A percentile compares a stretch with the other conserved stretches of the same genome.
Evolutionary conservation across 1,140 invertebrate species (phyloP).

Genomic region (Zophobas morio): DNA sequence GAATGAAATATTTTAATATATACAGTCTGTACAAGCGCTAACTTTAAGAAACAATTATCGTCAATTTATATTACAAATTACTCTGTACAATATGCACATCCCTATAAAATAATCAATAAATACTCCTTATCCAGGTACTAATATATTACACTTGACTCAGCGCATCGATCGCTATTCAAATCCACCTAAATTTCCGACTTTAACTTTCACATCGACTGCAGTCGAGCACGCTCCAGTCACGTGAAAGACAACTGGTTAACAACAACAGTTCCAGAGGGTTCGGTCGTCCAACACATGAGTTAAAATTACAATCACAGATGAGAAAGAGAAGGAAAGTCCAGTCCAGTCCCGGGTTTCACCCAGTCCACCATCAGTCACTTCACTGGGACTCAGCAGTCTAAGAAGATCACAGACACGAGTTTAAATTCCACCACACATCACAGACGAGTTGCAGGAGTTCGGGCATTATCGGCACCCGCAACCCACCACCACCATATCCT

Average conservation of each 20-base stretch:
- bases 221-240: conserved; percentile 44
- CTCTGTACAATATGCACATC: conserved; percentile 63
- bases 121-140: conserved; percentile 65
- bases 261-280: neutral
- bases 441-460: conserved; percentile 34
- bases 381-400: conserved; percentile 49
- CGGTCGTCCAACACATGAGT: conserved; percentile 41
- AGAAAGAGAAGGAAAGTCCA: conserved; percentile 45
- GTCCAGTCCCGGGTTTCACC: conserved; percentile 29
- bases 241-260: conserved; percentile 43
- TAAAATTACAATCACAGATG: conserved; percentile 66
- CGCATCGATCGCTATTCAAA: conserved; percentile 44
- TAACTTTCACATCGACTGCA: conserved; percentile 47
- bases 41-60: conserved; percentile 57
- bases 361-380: conserved; percentile 32
- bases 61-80: conserved; percentile 50
- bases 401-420: conserved; percentile 56
- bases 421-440: conserved; percentile 29
- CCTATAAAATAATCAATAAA: conserved; percentile 60
- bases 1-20: conserved; percentile 64
- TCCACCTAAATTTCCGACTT: conserved; percentile 36
- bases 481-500: conserved; percentile 94
- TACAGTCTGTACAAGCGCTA: conserved; percentile 63
- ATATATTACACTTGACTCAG: conserved; percentile 62
- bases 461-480: conserved; percentile 90